Conservation (phyloP, 2,888 invertebrate genomes). For the Strigamia maritima region DNA sequence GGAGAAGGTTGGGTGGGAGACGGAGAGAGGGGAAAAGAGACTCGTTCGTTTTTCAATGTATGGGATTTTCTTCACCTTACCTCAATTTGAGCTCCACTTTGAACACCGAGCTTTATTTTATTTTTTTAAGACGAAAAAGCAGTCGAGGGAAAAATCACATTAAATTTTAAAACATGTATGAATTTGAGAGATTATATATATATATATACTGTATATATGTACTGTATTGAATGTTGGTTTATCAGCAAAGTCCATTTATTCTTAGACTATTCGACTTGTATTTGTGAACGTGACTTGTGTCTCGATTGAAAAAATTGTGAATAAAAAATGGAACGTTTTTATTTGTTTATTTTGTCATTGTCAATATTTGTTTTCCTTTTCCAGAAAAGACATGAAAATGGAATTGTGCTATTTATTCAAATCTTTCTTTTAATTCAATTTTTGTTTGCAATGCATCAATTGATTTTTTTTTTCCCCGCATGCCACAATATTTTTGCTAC, state of each 20-base stretch:
- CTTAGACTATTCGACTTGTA: neutral
- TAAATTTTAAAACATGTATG: slow-evolving; percentile 16
- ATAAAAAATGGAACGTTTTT: neutral
- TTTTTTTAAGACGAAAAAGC: neutral
- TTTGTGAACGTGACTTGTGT: slow-evolving; percentile 12
- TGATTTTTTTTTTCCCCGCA: neutral
- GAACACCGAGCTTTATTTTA: slow-evolving; percentile 11
- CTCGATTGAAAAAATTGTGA: neutral
- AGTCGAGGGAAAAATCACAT: slow-evolving; percentile 9
- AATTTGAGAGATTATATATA: slow-evolving; percentile 4
- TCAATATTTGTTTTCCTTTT: slow-evolving; percentile 12
- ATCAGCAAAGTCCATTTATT: slow-evolving; percentile 16
- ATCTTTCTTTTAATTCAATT: neutral
- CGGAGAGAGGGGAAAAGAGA: neutral
- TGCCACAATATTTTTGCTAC: neutral
- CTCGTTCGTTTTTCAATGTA: slow-evolving; percentile 34
- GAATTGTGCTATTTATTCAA: neutral
- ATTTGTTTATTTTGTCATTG: neutral
- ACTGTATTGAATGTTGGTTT: neutral
- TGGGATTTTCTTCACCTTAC: slow-evolving; percentile 34
- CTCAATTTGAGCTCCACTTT: slow-evolving; percentile 30
- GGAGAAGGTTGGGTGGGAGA: slow-evolving; percentile 1
- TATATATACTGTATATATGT: neutral
- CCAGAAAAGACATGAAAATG: neutral
- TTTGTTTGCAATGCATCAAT: neutral